Percentiles rank a stretch among this genome's conserved stretches.
These are phyloP conservation scores for Drosophila micromelanica DNA, from an alignment of 1,140 invertebrate species.

Conservation along the genomic window DNA sequence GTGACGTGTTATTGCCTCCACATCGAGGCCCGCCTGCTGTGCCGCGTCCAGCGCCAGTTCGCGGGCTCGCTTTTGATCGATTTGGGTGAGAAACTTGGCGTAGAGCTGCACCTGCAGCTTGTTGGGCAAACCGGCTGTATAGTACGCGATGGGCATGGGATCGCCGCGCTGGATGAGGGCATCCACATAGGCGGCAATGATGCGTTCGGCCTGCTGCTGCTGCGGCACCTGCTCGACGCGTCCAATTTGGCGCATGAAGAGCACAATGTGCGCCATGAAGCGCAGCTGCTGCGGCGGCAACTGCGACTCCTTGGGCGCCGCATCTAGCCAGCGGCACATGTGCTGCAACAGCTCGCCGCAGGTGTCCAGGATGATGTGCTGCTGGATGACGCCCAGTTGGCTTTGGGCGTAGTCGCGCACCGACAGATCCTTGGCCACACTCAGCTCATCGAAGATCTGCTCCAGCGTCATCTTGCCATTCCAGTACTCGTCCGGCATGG, in stretches of 20 bases:
- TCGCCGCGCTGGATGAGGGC: slow-evolving; percentile 90
- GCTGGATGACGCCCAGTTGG: slow-evolving; percentile 90
- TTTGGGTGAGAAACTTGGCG: slow-evolving; percentile 90
- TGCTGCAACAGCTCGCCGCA: slow-evolving; percentile 87
- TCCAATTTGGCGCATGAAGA: slow-evolving; percentile 92
- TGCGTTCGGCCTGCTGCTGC: slow-evolving; percentile 89
- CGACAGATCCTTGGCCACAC: slow-evolving; percentile 85
- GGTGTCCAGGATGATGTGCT: slow-evolving; percentile 91
- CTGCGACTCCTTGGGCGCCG: slow-evolving; percentile 73
- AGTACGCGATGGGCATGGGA: slow-evolving; percentile 92
- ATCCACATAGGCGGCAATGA: slow-evolving; percentile 89
- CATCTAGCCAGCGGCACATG: slow-evolving; percentile 85
- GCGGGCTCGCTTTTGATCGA: slow-evolving; percentile 85
- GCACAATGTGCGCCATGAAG: slow-evolving; percentile 93
- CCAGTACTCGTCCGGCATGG: slow-evolving; percentile 91
- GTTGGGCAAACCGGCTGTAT: slow-evolving; percentile 90
- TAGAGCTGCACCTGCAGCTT: slow-evolving; percentile 91
- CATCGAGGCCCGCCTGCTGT: slow-evolving; percentile 91
- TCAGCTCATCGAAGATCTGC: slow-evolving; percentile 89
- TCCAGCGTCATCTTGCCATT: slow-evolving; percentile 90
- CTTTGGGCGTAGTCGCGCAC: slow-evolving; percentile 86
- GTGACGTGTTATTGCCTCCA: slow-evolving; percentile 92
- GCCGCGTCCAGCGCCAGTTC: slow-evolving; percentile 88
- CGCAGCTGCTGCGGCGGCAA: slow-evolving; percentile 86
- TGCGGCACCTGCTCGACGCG: slow-evolving; percentile 86